Percentiles rank a stretch among this genome's conserved stretches.
Evolutionary conservation across 2,113 vertebrate species (phyloP).

Genomic region (Pedionomus torquatus): DNA sequence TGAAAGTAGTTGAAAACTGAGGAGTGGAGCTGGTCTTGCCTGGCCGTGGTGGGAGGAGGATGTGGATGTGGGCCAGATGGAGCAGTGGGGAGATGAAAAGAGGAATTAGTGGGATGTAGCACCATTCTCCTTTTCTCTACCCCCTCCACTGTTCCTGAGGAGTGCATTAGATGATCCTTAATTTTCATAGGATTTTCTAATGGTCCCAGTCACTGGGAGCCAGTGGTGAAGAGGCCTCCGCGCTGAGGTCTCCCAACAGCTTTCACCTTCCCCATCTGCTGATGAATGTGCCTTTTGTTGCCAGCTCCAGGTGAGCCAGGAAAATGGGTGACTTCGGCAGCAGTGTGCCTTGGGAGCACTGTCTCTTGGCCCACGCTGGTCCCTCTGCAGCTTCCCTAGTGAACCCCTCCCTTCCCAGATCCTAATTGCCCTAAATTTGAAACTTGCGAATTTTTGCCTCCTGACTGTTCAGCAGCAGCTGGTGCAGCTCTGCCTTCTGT

Average conservation of each 20-base stretch:
- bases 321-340: not conserved
- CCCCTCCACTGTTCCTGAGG: accelerated
- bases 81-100: not conserved
- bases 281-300: not conserved
- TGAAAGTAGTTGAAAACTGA: not conserved
- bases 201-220: not conserved
- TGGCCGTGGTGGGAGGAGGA: not conserved
- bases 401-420: not conserved
- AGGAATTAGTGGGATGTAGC: not conserved
- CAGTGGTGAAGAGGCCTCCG: not conserved
- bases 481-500: not conserved
- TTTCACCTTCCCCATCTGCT: not conserved
- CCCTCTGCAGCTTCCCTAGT: not conserved
- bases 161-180: accelerated
- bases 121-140: not conserved
- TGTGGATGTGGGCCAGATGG: accelerated
- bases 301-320: not conserved
- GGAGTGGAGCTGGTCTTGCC: not conserved
- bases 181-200: not conserved
- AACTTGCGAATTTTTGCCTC: not conserved
- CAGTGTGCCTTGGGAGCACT: not conserved
- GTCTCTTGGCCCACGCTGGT: not conserved
- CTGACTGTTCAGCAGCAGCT: not conserved
- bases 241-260: not conserved
- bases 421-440: not conserved